Conservation (phyloP, 2,797 vertebrate species). For the Remorina albescens region DNA sequence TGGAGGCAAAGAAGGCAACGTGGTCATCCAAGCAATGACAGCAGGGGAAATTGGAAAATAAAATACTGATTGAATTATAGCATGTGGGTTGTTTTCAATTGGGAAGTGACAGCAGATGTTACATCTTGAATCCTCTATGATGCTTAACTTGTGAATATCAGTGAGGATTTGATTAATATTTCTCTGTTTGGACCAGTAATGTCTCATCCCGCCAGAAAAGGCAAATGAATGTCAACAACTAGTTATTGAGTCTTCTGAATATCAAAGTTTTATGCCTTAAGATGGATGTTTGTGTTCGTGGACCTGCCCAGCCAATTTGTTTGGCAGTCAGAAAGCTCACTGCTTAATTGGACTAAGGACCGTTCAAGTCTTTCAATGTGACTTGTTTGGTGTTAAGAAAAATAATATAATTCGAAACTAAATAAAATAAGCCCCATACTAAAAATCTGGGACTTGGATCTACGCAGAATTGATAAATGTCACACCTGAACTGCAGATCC, state of each 20-base stretch:
- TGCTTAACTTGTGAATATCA: conserved; percentile 14
- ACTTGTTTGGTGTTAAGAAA: neutral
- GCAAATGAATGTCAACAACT: neutral
- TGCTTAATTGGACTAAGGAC: neutral
- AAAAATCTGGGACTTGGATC: too few species aligned
- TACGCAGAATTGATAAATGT: too few species aligned
- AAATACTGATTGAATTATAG: conserved; percentile 59
- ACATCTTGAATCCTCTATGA: conserved; percentile 31
- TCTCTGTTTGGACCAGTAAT: conserved; percentile 3
- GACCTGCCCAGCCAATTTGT: too few species aligned
- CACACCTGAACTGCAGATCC: too few species aligned
- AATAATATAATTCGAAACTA: too few species aligned
- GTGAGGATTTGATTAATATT: conserved; percentile 6
- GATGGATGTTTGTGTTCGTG: neutral
- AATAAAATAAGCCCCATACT: too few species aligned
- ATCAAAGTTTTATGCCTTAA: neutral
- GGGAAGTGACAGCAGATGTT: conserved; percentile 40
- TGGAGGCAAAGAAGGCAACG: conserved; percentile 58
- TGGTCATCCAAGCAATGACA: conserved; percentile 56
- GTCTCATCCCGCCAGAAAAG: neutral
- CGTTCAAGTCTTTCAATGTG: neutral
- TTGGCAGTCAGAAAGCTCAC: neutral
- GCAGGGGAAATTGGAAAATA: conserved; percentile 64
- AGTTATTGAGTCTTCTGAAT: neutral
- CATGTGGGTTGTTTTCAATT: conserved; percentile 46